These are phyloP conservation scores for Catharus bicknelli DNA, from an alignment of 2,113 vertebrate genomes.

Conservation along the genomic window DNA sequence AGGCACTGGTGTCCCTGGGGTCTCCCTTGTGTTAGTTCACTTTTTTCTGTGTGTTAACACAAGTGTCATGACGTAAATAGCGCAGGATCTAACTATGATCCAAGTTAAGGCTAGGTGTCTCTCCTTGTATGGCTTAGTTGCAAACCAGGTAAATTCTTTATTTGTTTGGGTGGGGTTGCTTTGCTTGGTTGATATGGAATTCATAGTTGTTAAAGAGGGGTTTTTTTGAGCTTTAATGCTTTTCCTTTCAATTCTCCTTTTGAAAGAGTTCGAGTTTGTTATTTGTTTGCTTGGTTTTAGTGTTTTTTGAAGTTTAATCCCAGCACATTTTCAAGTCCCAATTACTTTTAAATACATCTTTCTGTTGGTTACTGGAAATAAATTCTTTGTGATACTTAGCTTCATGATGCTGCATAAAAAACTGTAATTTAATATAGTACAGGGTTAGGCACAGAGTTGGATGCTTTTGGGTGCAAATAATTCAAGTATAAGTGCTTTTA, in stretches of 20 bases:
- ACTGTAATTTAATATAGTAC: neutral
- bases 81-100: neutral
- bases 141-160: neutral
- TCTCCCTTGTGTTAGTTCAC: neutral
- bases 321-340: neutral
- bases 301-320: neutral
- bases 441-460: neutral
- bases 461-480: neutral
- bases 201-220: neutral
- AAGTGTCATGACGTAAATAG: neutral
- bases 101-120: neutral
- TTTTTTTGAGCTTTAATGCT: neutral
- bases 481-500: neutral
- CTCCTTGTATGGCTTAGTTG: neutral
- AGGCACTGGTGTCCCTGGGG: neutral
- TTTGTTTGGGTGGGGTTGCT: neutral
- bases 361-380: neutral
- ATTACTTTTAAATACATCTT: neutral
- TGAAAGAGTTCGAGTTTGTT: neutral
- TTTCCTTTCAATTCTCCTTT: neutral
- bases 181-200: neutral
- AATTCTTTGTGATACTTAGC: neutral
- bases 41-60: neutral
- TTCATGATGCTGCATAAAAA: neutral
- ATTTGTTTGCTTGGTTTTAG: neutral